phyloP scores from a whole-genome alignment of 2,888 invertebrate genomes.

The Cynaeus angustus region DNA sequence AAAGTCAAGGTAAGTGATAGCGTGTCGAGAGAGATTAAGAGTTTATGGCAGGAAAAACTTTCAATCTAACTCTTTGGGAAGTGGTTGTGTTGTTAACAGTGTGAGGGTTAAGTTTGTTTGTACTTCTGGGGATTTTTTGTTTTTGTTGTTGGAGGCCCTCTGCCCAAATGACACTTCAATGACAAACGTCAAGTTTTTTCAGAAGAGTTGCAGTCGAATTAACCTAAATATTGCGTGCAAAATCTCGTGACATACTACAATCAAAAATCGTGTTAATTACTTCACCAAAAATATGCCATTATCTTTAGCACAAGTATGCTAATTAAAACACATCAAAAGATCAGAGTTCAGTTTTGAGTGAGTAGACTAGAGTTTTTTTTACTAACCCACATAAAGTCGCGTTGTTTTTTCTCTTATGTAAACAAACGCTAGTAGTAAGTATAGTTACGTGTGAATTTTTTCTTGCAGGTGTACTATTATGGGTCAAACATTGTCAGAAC shows the following conservation, averaged over 20 bases:
- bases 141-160: not conserved
- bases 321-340: constrained; percentile 38
- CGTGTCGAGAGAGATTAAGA: no score
- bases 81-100: no score
- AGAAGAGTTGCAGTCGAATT: constrained; percentile 28
- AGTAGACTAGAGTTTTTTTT: constrained; percentile 30
- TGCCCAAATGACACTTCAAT: constrained; percentile 16
- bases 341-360: constrained; percentile 39
- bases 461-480: constrained; percentile 73
- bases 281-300: constrained; percentile 24
- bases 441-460: constrained; percentile 3
- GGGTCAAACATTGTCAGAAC: constrained; percentile 98
- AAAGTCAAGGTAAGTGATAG: not conserved
- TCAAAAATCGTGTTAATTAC: constrained; percentile 42
- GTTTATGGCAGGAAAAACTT: no score
- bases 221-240: constrained; percentile 55
- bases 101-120: no score
- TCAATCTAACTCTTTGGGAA: no score
- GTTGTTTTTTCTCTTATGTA: constrained; percentile 6
- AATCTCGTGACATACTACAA: constrained; percentile 54
- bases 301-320: constrained; percentile 42
- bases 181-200: constrained; percentile 35
- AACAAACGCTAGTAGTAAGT: constrained; percentile 24
- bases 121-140: not conserved
- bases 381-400: not conserved